Evolutionary conservation across 2,888 invertebrate species (phyloP).

Genomic region (Epirrita christyi): DNA sequence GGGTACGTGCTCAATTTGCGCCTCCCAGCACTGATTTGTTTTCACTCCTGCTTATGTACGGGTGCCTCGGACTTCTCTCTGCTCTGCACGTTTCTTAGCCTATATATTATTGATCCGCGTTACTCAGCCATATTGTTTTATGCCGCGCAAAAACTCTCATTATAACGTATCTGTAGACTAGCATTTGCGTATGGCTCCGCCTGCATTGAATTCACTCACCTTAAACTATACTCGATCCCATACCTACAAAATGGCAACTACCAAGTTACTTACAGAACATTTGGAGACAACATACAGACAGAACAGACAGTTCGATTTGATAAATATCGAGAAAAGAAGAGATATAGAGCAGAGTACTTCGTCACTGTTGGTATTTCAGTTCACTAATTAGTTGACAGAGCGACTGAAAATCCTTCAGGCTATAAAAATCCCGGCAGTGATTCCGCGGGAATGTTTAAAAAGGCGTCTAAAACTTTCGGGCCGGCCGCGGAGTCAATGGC

Average conservation of each 20-base stretch:
- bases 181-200: neutral
- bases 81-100: conserved; percentile 75
- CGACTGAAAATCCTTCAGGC: conserved; percentile 64
- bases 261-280: too few relatives aligned
- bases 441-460: conserved; percentile 74
- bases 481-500: conserved; percentile 80
- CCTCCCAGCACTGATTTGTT: conserved; percentile 84
- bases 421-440: conserved; percentile 62
- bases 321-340: neutral
- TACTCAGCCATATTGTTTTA: conserved; percentile 71
- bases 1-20: conserved; percentile 85
- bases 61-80: conserved; percentile 53
- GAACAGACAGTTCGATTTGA: too few relatives aligned
- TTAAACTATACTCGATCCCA: too few relatives aligned
- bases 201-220: neutral
- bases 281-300: too few relatives aligned
- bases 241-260: too few relatives aligned
- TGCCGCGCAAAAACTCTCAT: conserved; percentile 21
- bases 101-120: conserved; percentile 79
- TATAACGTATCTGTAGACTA: conserved; percentile 6
- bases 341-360: neutral
- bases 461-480: conserved; percentile 74
- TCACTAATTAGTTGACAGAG: conserved; percentile 72
- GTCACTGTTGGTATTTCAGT: neutral
- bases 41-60: conserved; percentile 71